Percentiles rank a stretch among this genome's conserved stretches.
Evolutionary conservation across 1,140 invertebrate species (phyloP).

Genomic region (Phymastichus coffea): DNA sequence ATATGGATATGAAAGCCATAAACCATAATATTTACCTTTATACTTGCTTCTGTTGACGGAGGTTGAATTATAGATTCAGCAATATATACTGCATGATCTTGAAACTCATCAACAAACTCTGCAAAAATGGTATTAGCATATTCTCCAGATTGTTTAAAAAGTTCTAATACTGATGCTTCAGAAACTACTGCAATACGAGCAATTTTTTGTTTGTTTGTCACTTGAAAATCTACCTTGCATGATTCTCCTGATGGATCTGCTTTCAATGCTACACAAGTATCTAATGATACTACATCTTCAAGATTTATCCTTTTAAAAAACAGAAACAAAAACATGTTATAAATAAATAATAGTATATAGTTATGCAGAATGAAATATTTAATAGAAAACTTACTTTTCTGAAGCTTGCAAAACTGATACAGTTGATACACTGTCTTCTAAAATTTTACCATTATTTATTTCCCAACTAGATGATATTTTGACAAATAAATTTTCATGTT

Average conservation of each 20-base stretch:
- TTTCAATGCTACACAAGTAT: conserved; percentile 45
- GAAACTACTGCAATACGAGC: conserved; percentile 46
- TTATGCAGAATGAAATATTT: neutral
- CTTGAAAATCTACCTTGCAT: conserved; percentile 46
- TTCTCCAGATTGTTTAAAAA: conserved; percentile 54
- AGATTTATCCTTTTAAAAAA: conserved; percentile 36
- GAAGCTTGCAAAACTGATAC: conserved; percentile 20
- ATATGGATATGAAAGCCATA: neutral
- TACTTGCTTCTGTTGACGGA: conserved; percentile 48
- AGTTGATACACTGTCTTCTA: conserved; percentile 37
- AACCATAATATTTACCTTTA: conserved; percentile 45
- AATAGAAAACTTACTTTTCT: conserved; percentile 34
- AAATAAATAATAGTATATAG: neutral
- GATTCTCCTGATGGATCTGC: conserved; percentile 34
- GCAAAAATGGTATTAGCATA: conserved; percentile 49
- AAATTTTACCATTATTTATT: conserved; percentile 35
- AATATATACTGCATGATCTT: conserved; percentile 47
- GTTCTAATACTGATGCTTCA: conserved; percentile 51
- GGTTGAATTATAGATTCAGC: conserved; percentile 41
- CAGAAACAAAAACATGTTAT: neutral
- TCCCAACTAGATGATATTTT: conserved; percentile 41
- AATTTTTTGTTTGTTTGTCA: conserved; percentile 46
- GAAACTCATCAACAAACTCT: conserved; percentile 52
- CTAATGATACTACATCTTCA: conserved; percentile 44
- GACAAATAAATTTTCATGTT: neutral